Base-by-base conservation (phyloP, 2,888 invertebrate genomes). In the Resseliella maxima region DNA sequence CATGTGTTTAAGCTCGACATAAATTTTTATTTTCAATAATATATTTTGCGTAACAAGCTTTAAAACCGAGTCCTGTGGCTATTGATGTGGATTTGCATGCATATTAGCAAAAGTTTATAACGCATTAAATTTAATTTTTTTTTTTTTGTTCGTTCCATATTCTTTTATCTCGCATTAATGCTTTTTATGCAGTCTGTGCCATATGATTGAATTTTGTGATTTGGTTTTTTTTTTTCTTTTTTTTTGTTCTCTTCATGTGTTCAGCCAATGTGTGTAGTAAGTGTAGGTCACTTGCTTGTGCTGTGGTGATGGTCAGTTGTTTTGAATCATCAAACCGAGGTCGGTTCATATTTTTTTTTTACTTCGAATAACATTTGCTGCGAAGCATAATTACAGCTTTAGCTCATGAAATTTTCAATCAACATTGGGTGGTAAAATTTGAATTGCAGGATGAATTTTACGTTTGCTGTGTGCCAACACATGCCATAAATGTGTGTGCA, bases 11-110 rank as follows among this genome's bases (percentile, higher is more conserved):
- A 59, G 24, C 12, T 31, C n/a, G 35, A 12, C 72, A 72, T 72
- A 72, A 72, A 72, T 72, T 72, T 72, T 72, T 72, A 72, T 72
- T 72, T 72, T 72, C 72, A 72, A 72, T 72, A 31, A 72, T 72
- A 72, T 72, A 27, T 72, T 72, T 72, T 72, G 72, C 59, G 31
- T 72, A 72, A 72, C 72, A 72, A 72, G 72, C 72, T 21, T 31
- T 72, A 31, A 31, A 72, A 1, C 59, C 3, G 24, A 2, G 59
- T 59, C 72, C 72, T 15, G 12, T 35, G 72, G 72, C 35, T 72
- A 72, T 72, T 72, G 31, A 72, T 72, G 72, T 15, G 31, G 72
- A 72, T 72, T 72, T 72, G 72, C 72, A 72, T 72, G 72, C 15
- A 72, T 72, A 72, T 72, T 72, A 72, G 35, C n/a, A 15, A 72